Conservation (phyloP, 2,888 invertebrate genomes). For the Mamestra brassicae region DNA sequence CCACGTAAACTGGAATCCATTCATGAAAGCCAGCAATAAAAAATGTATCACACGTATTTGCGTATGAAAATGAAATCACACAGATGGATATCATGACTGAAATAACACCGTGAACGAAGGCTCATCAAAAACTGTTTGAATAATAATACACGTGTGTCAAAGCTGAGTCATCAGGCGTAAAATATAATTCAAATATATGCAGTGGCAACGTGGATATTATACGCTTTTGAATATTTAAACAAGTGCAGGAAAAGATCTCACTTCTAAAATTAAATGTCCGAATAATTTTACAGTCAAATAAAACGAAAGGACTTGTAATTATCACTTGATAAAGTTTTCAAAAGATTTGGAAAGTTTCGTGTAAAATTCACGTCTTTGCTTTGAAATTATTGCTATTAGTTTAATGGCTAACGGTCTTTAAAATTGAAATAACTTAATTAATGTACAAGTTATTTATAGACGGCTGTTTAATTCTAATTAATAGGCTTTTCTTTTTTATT, state of each 20-base stretch:
- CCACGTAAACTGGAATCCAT: constrained; percentile 41
- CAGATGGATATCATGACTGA: constrained; percentile 65
- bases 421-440: no score
- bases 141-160: constrained; percentile 66
- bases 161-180: constrained; percentile 68
- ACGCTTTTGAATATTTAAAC: constrained; percentile 43
- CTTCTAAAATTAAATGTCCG: constrained; percentile 9
- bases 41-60: constrained; percentile 41
- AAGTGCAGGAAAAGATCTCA: constrained; percentile 38
- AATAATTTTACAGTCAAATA: constrained; percentile 31
- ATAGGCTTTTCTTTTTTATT: no score
- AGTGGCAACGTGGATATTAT: constrained; percentile 58
- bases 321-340: constrained; percentile 41
- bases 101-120: constrained; percentile 59
- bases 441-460: no score
- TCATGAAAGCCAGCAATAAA: constrained; percentile 3
- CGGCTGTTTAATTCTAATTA: no score
- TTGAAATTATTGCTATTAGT: constrained; percentile 49
- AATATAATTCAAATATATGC: constrained; percentile 74
- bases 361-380: constrained; percentile 48
- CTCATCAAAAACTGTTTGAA: constrained; percentile 73
- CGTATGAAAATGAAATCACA: constrained; percentile 57
- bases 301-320: constrained; percentile 26
- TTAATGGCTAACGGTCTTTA: constrained; percentile 16
- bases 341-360: constrained; percentile 42